Base-by-base conservation (phyloP, 2,113 vertebrate species). In the Riparia riparia region DNA sequence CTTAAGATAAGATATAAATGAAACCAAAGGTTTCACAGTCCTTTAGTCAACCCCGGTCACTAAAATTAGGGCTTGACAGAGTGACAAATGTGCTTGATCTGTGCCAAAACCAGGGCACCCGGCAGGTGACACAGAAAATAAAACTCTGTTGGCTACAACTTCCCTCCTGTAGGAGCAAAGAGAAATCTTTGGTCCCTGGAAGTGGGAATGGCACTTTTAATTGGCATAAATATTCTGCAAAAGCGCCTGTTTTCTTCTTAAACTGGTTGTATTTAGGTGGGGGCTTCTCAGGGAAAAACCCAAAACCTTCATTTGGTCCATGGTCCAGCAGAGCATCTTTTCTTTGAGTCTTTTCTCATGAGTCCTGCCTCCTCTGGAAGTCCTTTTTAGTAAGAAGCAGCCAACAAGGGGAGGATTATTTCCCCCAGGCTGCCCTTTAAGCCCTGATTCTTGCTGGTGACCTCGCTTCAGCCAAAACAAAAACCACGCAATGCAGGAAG, bases 51-150 rank as follows among this genome's bases (percentile, higher is more conserved):
- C 50, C 50, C 58, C 0, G 1, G 32, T 34, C 1, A 80, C 96
- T 95, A 95, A 94, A 95, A 93, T 96, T 94, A 89, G 93, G 77
- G 60, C 69, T 77, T 92, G 93, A 73, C 56, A 49, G 76, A 65
- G 83, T 65, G 86, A 78, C 84, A 91, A 78, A 87, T 96, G 84
- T 47, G 61, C 71, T 68, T 6, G 57, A 42, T 78, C 56, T 16
- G 4, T 93, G 93, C 90, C 93, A 91, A 78, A 94, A 78, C n/a
- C 2, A 9, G 37, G 84, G 51, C 60, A 70, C 29, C 24, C 3
- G 0, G 44, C 71, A 49, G 74, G 88, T 82, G 94, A 93, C 70
- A 42, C 61, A 85, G 53, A 49, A 89, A 89, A 79, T 74, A 58
- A 87, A 82, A 26, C 49, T 53, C n/a, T 1, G 0, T 41, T 82